These are phyloP conservation scores for Drosophila austrosaltans DNA, from an alignment of 2,888 invertebrate genomes.

Conservation along the genomic window DNA sequence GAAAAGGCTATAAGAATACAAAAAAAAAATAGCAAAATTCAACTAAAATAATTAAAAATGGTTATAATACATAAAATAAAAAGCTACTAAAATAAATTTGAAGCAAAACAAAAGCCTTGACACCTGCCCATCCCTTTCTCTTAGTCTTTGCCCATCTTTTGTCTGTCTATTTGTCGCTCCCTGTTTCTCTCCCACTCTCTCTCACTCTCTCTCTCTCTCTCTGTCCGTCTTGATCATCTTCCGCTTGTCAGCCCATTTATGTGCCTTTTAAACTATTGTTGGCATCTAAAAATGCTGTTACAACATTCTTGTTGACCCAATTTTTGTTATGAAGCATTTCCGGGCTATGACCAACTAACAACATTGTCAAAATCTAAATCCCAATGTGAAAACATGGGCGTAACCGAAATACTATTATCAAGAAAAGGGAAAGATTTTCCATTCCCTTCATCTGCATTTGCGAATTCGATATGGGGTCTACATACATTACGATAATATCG, in stretches of 20 bases:
- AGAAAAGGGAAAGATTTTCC: background rate
- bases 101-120: conserved; percentile 33
- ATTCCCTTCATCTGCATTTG: background rate
- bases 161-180: background rate
- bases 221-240: conserved; percentile 4
- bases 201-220: background rate
- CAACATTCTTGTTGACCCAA: conserved; percentile 33
- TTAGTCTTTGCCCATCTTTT: background rate
- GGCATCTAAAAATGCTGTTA: background rate
- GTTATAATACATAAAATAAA: conserved; percentile 42
- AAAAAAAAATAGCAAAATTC: conserved; percentile 19
- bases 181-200: background rate
- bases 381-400: background rate
- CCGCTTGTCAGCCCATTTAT: background rate
- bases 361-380: conserved; percentile 4
- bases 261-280: conserved; percentile 5
- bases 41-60: conserved; percentile 59
- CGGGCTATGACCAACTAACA: conserved; percentile 23
- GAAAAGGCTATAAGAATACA: conserved; percentile 4
- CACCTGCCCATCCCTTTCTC: conserved; percentile 37
- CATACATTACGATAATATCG: too few species aligned
- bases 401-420: background rate
- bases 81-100: conserved; percentile 8
- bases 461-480: background rate
- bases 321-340: conserved; percentile 32